Evolutionary conservation across 2,113 vertebrate genomes (phyloP), one percentile per base, ranked within the genome.

Genomic region (Notarius lentiginosus): DNA sequence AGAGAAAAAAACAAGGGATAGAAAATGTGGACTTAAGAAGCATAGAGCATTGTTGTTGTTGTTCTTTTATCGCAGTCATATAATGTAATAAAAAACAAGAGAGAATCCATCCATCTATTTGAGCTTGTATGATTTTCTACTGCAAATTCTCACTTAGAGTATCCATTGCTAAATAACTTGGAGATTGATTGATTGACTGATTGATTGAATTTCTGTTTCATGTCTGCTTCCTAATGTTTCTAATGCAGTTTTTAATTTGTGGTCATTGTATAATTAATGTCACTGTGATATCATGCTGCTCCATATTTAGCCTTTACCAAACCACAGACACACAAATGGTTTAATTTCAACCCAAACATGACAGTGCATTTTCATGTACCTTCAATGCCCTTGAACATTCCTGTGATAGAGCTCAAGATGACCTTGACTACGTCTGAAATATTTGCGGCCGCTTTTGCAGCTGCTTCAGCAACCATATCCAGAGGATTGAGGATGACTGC

Each of bases 391-490:
- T 82, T 65, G 55, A 90, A 87, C n/a, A 72, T 34, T 56, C 22
- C 58, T 30, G 63, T 70, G 76, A 90, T n/a, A 56, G 63, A 82
- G 10, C n/a, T 49, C 17, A 72, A 11, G 70, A 75, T 61, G 27
- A 22, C 63, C 82, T 55, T 82, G 77, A 65, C 30, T 8, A 49
- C 10, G n/a, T 68, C 75, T 87, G 63, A 76, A 47, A 87, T 79
- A 27, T 77, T 51, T 41, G 58, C 85, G 63, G 56, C 79, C 56
- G 85, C 89, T 47, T 77, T 51, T 41, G 58, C 85, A 70, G 56
- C 79, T 72, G 85, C 89, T 47, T 85, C 49, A 30, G 24, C 75
- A 47, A 85, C 30, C 53, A 77, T 61, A 76, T 88, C 53, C 82
- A 90, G 55, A 17, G 89, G 89, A 55, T 65, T 27, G 22, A 65